phyloP scores from a whole-genome alignment of 2,888 invertebrate species.

The Anticlea derivata region DNA sequence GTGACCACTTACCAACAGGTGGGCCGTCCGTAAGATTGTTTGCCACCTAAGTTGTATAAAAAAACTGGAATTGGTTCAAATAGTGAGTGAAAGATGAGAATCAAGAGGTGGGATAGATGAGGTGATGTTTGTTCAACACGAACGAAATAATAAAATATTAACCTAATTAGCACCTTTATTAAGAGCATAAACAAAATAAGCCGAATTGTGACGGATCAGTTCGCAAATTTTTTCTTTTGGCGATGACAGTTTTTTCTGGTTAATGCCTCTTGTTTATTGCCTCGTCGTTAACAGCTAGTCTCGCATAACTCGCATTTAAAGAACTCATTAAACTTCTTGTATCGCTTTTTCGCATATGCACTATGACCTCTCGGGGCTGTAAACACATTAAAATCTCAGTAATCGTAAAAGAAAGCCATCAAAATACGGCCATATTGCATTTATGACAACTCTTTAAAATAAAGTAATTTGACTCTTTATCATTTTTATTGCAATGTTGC shows the following conservation, averaged over 20 bases:
- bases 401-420: constrained; percentile 73
- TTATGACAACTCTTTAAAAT: constrained; percentile 55
- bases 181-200: neutral
- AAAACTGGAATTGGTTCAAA: no score
- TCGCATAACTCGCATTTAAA: constrained; percentile 12
- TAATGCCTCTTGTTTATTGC: constrained; percentile 1
- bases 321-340: neutral
- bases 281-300: constrained; percentile 2
- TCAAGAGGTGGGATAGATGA: no score
- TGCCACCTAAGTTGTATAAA: no score
- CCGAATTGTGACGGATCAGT: constrained; percentile 4
- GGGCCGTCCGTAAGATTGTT: no score
- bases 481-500: constrained; percentile 2
- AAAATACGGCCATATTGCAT: constrained; percentile 59
- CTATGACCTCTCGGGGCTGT: constrained; percentile 49
- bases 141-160: no score
- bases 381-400: constrained; percentile 55
- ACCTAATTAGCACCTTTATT: neutral
- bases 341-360: constrained; percentile 16
- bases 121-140: no score
- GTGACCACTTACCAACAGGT: no score
- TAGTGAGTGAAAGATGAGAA: no score
- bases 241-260: neutral
- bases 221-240: neutral
- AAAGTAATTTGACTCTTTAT: constrained; percentile 6